A percentile compares a stretch with the other conserved stretches of the same genome.
phyloP scores from a whole-genome alignment of 2,113 vertebrate species.

The Rhinichthys klamathensis region DNA sequence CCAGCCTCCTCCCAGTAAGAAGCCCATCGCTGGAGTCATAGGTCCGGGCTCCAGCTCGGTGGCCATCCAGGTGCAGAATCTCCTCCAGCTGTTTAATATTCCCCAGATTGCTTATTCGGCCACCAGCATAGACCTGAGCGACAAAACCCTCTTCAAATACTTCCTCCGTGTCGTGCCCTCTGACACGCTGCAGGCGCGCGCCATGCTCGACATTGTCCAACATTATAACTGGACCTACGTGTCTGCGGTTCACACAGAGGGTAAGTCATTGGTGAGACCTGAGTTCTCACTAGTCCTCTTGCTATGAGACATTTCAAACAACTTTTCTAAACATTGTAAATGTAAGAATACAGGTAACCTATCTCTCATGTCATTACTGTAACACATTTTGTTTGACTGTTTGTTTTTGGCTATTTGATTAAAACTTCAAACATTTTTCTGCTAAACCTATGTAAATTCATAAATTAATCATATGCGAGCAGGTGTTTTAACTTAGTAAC shows the following conservation, averaged over 20 bases:
- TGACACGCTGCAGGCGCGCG: slow-evolving; percentile 93
- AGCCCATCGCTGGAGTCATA: slow-evolving; percentile 96
- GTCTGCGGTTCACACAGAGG: slow-evolving; percentile 97
- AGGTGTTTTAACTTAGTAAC: not conserved
- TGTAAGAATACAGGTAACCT: not conserved
- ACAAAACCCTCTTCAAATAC: slow-evolving; percentile 98
- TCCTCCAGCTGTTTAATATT: slow-evolving; percentile 98
- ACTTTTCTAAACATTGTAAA: not conserved
- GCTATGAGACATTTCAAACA: not conserved
- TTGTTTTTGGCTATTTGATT: not conserved
- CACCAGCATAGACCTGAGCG: slow-evolving; percentile 96
- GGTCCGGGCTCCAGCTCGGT: slow-evolving; percentile 99
- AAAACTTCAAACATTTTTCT: not conserved
- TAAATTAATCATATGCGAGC: not conserved
- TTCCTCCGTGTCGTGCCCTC: slow-evolving; percentile 97
- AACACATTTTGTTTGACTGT: not conserved
- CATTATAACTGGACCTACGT: slow-evolving; percentile 99
- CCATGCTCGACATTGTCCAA: slow-evolving; percentile 97
- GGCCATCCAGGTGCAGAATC: slow-evolving; percentile 97
- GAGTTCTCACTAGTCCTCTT: not conserved
- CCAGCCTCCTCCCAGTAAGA: slow-evolving; percentile 83
- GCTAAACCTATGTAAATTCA: not conserved
- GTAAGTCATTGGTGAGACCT: slow-evolving; percentile 74
- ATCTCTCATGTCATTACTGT: not conserved
- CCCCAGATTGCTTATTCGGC: slow-evolving; percentile 98